Base-by-base conservation (phyloP, 2,113 vertebrate genomes). In the Oostethus manadensis region DNA sequence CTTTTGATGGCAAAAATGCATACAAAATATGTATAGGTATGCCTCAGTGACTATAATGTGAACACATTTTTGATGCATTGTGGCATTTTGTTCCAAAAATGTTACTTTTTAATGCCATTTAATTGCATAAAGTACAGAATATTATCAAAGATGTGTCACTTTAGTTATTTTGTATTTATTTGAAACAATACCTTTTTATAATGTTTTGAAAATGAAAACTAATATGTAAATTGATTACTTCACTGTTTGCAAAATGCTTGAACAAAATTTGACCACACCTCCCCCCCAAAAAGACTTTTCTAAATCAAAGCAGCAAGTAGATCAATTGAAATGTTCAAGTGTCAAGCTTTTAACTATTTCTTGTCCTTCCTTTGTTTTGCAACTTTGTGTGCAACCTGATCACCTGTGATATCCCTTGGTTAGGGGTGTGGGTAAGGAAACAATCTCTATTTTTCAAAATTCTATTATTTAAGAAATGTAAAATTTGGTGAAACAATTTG, bases 391-490 rank as follows among this genome's bases (percentile, higher is more conserved):
- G 72, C 71, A 74, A 75, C 88, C 80, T 83, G 66, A 62, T 68
- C 63, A 58, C 23, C 7, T 42, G 13, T 68, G 69, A 48, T 66
- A 23, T 50, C 33, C 26, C 40, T 43, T 86, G 87, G 73, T 48
- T 83, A 99, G 97, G 97, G 97, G 73, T 98, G 95, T 88, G 96
- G 97, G 97, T 98, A 93, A 94, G 97, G 56, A 57, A 8, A 10
- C n/a, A 33, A 4, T 0, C 1, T 20, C 10, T 1, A 44, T 58
- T 59, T 1, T 66, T 3, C 29, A 33, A 21, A 26, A 42, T 3
- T 13, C 13, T 21, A 10, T 56, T 21, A 16, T 51, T 4, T 13
- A 15, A 16, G 38, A 1, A 7, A 29, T 44, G 6, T 72, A 0
- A 0, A 13, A 1, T 17, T 11, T 56, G 13, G 8, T 54, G 26